Evolutionary conservation across 1,140 invertebrate species (phyloP), one percentile per base, ranked within the genome.

Genomic region (Tyrophagus putrescentiae): DNA sequence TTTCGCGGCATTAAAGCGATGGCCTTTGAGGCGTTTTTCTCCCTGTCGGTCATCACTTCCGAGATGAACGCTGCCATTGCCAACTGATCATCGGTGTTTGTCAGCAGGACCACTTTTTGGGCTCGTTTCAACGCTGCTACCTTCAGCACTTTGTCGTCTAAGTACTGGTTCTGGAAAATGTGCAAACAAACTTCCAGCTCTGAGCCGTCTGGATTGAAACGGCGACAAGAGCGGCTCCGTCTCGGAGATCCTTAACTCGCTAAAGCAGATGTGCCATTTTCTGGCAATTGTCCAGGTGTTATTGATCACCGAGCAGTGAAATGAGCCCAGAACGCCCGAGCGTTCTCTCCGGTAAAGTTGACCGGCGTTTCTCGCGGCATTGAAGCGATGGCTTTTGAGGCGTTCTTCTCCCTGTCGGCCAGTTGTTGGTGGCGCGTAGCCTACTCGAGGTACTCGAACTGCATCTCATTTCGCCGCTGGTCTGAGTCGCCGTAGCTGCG

Each of bases 1-100:
- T 31, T 57, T 64, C 13, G 54, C 31, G 1, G 60, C 33, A 11
- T 36, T 23, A 54, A 73, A 71, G 63, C 70, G 3, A 66, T 70
- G 0, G 66, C 71, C 44, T 72, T 71, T 44, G 72, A 68, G 23
- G 62, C 64, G 33, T 48, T 62, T 1, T 68, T 65, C 13, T 63
- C 29, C 3, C 4, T 36, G 11, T 62, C 66, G 11, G 29, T 18
- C 9, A 65, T 44, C 16, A 66, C 27, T 56, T 68, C 67, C 23
- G n/a, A 68, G 52, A 32, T 68, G 65, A 0, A 68, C 33, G 7
- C 54, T 63, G 23, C 65, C 36, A n/a, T 50, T 65, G 21, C 36
- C 32, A 11, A 59, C n/a, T n/a, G n/a, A n/a, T n/a, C 21, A 48
- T 61, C 64, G 5, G 65, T 50, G 59, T 64, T 64, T 23, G 66